phyloP scores from a whole-genome alignment of 1,140 invertebrate genomes.

The Aphelinus atriplicis region DNA sequence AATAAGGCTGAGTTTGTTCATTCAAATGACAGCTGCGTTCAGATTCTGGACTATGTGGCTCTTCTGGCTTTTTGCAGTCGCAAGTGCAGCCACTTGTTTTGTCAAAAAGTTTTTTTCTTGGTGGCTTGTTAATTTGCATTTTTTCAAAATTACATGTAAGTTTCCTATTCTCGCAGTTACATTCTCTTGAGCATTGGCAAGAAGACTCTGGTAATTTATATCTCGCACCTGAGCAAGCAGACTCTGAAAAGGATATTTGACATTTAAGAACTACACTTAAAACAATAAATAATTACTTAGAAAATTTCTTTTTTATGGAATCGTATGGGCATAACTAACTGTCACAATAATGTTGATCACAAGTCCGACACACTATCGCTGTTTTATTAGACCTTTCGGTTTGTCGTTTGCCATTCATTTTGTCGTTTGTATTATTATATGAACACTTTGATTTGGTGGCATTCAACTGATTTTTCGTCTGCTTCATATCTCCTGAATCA shows the following conservation, averaged over 20 bases:
- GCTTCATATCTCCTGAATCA: slow-evolving; percentile 48
- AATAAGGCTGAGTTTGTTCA: slow-evolving; percentile 19
- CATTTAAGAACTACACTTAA: not conserved
- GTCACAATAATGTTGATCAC: slow-evolving; percentile 4
- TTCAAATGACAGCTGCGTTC: not conserved
- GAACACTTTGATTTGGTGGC: slow-evolving; percentile 51
- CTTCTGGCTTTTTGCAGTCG: slow-evolving; percentile 4
- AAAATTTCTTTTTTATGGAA: too few species aligned
- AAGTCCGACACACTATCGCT: not conserved
- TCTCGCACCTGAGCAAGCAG: not conserved
- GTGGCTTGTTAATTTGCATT: slow-evolving; percentile 7
- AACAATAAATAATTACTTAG: slow-evolving; percentile 14
- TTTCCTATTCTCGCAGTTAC: slow-evolving; percentile 39
- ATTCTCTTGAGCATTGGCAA: slow-evolving; percentile 43
- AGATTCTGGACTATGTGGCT: not conserved
- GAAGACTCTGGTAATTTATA: slow-evolving; percentile 1
- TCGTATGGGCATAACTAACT: not conserved
- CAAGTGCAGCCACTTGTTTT: slow-evolving; percentile 8
- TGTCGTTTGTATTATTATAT: slow-evolving; percentile 32
- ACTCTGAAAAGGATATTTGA: not conserved
- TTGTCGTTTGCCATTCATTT: not conserved
- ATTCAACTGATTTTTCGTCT: slow-evolving; percentile 60
- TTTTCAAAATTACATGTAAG: slow-evolving; percentile 15
- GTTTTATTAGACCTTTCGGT: not conserved
- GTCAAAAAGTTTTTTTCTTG: slow-evolving; percentile 15